Percentiles rank a stretch among this genome's conserved stretches.
These are phyloP conservation scores for Leucoraja ocellata DNA, from an alignment of 2,797 vertebrate genomes.

Conservation along the genomic window DNA sequence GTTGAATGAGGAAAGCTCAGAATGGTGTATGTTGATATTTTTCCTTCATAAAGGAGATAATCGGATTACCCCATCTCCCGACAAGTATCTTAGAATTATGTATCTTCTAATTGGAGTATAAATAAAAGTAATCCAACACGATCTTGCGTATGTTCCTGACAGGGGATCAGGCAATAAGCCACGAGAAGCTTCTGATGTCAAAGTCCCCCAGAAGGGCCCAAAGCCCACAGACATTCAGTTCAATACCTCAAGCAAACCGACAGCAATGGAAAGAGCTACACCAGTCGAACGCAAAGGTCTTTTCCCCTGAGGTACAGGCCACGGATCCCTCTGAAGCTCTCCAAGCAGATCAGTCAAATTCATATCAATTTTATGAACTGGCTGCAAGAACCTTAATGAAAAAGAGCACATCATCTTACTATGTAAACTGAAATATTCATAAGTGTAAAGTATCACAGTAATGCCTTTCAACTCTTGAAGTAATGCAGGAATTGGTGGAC, in stretches of 20 bases:
- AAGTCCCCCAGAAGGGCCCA: neutral
- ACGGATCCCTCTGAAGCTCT: conserved; percentile 88
- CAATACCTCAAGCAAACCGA: conserved; percentile 85
- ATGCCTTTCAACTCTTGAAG: too few species aligned
- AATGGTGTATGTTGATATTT: neutral
- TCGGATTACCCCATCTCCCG: neutral
- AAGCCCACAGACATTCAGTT: neutral
- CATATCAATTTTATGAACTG: conserved; percentile 91
- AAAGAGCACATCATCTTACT: neutral
- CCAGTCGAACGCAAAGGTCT: conserved; percentile 88
- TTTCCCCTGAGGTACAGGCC: conserved; percentile 91
- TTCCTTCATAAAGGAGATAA: neutral
- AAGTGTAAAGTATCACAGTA: too few species aligned
- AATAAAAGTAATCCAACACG: neutral
- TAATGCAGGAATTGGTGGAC: too few species aligned
- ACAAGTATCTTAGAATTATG: neutral
- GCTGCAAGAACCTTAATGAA: conserved; percentile 78
- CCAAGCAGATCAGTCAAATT: conserved; percentile 92
- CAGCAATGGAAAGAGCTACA: conserved; percentile 86
- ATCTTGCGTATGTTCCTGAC: neutral
- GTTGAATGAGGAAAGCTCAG: neutral
- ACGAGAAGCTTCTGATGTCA: neutral
- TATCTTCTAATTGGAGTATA: neutral
- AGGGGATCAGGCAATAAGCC: neutral
- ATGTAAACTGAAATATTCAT: neutral